A percentile compares a stretch with the other conserved stretches of the same genome.
Evolutionary conservation across 2,888 invertebrate genomes (phyloP).

Genomic region (Ochropleura leucogaster): DNA sequence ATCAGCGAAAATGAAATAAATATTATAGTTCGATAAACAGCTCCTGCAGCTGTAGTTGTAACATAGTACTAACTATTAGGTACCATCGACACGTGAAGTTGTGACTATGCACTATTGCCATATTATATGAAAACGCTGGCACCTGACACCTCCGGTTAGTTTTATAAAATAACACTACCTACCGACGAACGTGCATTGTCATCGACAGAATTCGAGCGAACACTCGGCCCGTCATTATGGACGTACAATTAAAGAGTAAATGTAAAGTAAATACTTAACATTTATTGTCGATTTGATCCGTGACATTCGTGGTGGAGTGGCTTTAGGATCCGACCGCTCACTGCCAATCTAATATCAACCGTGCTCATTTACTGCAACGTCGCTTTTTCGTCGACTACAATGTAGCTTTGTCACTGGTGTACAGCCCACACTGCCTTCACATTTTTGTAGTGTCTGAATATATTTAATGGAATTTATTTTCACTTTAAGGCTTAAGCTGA

Average conservation of each 20-base stretch:
- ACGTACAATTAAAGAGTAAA: constrained; percentile 86
- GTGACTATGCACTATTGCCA: constrained; percentile 61
- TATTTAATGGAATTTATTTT: constrained; percentile 62
- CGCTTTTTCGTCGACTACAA: constrained; percentile 58
- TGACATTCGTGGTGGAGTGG: constrained; percentile 80
- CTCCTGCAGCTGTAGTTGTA: not conserved
- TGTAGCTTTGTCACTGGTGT: constrained; percentile 77
- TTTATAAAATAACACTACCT: constrained; percentile 79
- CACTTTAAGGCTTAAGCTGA: constrained; percentile 42
- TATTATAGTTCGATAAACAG: too few species aligned
- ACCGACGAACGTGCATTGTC: constrained; percentile 83
- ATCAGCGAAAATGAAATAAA: not conserved
- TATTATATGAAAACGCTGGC: constrained; percentile 45
- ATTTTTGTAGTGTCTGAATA: constrained; percentile 77
- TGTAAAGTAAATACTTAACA: constrained; percentile 88
- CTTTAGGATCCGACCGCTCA: constrained; percentile 53
- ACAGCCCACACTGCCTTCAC: constrained; percentile 78
- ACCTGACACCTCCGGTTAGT: constrained; percentile 63
- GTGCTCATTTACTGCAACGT: constrained; percentile 49
- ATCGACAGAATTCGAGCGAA: constrained; percentile 81
- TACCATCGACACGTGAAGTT: constrained; percentile 49
- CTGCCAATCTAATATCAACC: constrained; percentile 40
- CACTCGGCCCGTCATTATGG: constrained; percentile 76
- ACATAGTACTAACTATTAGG: not conserved
- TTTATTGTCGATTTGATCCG: constrained; percentile 86